Base-by-base conservation (phyloP, 2,888 invertebrate genomes). In the Apotomis turbidana region DNA sequence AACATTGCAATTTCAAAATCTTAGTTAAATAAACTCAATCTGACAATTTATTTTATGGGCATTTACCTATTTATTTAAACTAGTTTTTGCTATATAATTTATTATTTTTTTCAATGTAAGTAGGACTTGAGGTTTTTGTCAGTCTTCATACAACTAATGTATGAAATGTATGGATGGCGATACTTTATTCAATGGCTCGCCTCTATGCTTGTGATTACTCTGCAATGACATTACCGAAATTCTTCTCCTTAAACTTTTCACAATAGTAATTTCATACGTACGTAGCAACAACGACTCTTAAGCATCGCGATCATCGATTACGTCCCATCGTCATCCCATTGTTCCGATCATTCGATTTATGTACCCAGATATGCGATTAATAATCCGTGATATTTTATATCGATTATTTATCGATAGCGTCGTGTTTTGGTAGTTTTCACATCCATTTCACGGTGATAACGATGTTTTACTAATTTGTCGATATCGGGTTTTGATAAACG, bases 321-420 rank as follows among this genome's bases (percentile, higher is more conserved):
- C 75, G 78, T 78, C 77, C 77, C 77, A 78, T 79, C 76, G 74
- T 76, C 76, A 75, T 41, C 70, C 78, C 81, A 85, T 85, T 85
- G 85, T 85, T 85, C 79, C 79, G 78, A 78, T 78, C 79, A 77
- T 75, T 78, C 79, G 82, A 81, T 79, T 79, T 81, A 80, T 75
- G 76, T 77, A 67, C 74, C 76, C 64, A 61, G 78, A 79, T 77
- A 75, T 55, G 51, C 76, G 76, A 78, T 76, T 78, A 76, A 76
- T 77, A 76, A 69, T 70, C 61, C 74, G 74, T 75, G 74, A 73
- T 74, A 75, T 71, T 75, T 71, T 71, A 68, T 55, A 72, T 71
- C 66, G 73, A 74, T 75, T 75, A 49, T 75, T 9, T 54, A 63
- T 70, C 73, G 70, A 70, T 73, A 55, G 61, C 36, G 63, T 13